These are phyloP conservation scores for Drosophila vallismaia DNA, from an alignment of 2,888 invertebrate species.

Conservation along the genomic window DNA sequence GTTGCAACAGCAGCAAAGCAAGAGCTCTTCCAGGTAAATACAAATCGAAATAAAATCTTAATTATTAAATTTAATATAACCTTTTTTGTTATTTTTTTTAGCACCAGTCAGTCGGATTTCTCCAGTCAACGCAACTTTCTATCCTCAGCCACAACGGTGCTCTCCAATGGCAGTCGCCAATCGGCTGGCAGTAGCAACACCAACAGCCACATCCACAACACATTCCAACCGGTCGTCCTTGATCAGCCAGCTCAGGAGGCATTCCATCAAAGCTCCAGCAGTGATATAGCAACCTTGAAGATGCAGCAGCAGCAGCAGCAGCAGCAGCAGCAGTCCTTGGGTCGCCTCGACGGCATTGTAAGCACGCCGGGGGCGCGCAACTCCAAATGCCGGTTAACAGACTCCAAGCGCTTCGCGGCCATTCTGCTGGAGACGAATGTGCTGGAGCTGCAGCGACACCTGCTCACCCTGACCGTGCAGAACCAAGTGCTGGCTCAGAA, in stretches of 20 bases:
- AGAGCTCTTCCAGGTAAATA: constrained; percentile 82
- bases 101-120: constrained; percentile 80
- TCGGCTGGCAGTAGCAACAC: constrained; percentile 53
- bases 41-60: neutral
- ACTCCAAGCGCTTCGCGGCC: constrained; percentile 91
- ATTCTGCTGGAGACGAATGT: constrained; percentile 93
- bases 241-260: constrained; percentile 58
- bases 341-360: constrained; percentile 89
- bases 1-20: constrained; percentile 80
- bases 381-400: constrained; percentile 87
- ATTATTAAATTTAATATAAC: neutral
- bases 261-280: constrained; percentile 82
- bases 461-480: constrained; percentile 91
- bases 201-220: constrained; percentile 53
- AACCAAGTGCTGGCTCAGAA: constrained; percentile 92
- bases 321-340: constrained; percentile 82
- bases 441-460: constrained; percentile 92
- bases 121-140: constrained; percentile 82
- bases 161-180: constrained; percentile 75
- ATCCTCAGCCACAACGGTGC: constrained; percentile 81
- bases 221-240: constrained; percentile 70
- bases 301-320: constrained; percentile 37
- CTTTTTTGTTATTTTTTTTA: constrained; percentile 9
- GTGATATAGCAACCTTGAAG: constrained; percentile 67
- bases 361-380: constrained; percentile 86